These are phyloP conservation scores for Biston betularia DNA, from an alignment of 2,888 invertebrate genomes.

Conservation along the genomic window DNA sequence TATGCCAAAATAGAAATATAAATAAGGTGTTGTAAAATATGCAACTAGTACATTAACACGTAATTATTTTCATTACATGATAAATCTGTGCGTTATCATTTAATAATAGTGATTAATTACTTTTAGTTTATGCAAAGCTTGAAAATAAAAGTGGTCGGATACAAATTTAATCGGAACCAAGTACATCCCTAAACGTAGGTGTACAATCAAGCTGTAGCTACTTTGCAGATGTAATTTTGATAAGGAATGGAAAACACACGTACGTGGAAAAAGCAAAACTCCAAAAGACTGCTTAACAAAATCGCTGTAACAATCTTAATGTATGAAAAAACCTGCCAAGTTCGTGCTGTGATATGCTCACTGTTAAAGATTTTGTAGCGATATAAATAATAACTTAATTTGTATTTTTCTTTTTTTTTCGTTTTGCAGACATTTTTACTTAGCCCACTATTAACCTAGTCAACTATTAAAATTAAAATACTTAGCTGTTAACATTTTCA, in stretches of 20 bases:
- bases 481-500: too few species aligned
- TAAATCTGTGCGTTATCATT: too few species aligned
- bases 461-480: too few species aligned
- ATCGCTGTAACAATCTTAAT: background rate
- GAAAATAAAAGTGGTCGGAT: background rate
- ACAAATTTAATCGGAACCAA: background rate
- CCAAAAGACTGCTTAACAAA: background rate
- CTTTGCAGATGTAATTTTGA: constrained; percentile 35
- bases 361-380: too few species aligned
- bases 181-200: constrained; percentile 6
- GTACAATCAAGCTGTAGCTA: constrained; percentile 15
- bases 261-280: background rate
- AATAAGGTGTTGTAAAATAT: too few species aligned
- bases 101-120: too few species aligned
- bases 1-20: too few species aligned
- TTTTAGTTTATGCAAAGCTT: too few species aligned
- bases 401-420: too few species aligned
- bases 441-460: too few species aligned
- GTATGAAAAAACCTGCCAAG: background rate
- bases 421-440: too few species aligned
- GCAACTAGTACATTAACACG: background rate
- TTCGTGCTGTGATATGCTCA: background rate
- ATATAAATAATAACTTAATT: too few species aligned
- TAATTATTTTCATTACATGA: background rate
- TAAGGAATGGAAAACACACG: constrained; percentile 12